Evolutionary conservation across 2,113 vertebrate genomes (phyloP).

Genomic region (Australoheros scitulus): DNA sequence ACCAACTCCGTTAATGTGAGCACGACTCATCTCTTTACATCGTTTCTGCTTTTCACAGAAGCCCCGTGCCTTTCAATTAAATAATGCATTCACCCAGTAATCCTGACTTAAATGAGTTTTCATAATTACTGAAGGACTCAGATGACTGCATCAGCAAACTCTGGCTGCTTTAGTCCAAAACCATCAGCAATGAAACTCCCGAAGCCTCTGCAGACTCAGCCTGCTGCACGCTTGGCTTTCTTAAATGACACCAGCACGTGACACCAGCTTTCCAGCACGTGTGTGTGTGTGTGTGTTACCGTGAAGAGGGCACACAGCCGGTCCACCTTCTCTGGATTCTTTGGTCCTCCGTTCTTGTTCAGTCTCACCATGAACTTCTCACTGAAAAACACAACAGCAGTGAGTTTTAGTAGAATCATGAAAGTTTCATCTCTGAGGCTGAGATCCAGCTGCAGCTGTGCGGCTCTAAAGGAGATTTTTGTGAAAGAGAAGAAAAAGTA

Average conservation of each 20-base stretch:
- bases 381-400: constrained; percentile 75
- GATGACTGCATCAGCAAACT: rapidly evolving
- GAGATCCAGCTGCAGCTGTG: background rate
- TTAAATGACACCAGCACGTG: background rate
- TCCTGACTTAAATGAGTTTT: background rate
- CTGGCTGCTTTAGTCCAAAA: rapidly evolving
- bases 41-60: too few species aligned
- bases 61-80: background rate
- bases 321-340: constrained; percentile 95
- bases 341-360: constrained; percentile 96
- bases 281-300: constrained; percentile 74
- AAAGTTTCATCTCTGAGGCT: background rate
- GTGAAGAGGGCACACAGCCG: constrained; percentile 95
- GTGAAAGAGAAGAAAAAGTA: background rate
- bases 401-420: background rate
- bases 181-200: background rate
- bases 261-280: background rate
- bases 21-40: background rate
- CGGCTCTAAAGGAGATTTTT: background rate
- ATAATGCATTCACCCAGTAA: background rate
- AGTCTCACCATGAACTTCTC: constrained; percentile 97
- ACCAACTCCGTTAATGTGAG: background rate
- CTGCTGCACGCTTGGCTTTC: background rate
- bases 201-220: background rate
- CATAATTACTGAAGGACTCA: background rate